Percentiles rank a stretch among this genome's conserved stretches.
These are phyloP conservation scores for Dicerorhinus sumatrensis DNA, from an alignment of 2,113 vertebrate species.

Conservation along the genomic window DNA sequence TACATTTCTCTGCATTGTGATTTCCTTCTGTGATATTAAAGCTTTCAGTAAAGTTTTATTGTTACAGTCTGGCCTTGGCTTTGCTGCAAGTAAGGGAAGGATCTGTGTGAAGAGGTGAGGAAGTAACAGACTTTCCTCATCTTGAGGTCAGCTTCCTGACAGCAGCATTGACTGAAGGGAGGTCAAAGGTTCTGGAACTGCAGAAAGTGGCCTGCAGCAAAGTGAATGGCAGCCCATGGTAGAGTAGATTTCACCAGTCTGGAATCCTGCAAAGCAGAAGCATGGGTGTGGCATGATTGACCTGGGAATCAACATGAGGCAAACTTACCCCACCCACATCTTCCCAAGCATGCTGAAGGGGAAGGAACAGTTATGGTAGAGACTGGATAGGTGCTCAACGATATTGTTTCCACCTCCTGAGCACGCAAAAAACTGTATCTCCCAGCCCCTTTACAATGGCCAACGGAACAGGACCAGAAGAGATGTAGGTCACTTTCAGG, in stretches of 20 bases:
- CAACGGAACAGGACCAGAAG: neutral
- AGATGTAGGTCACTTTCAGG: neutral
- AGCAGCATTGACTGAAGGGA: neutral
- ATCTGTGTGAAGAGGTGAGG: neutral
- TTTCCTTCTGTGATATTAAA: neutral
- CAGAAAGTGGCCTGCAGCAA: neutral
- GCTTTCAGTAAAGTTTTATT: neutral
- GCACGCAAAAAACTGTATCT: neutral
- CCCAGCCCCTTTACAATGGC: neutral
- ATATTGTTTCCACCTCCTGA: neutral
- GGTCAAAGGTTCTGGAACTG: neutral
- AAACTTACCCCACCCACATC: neutral
- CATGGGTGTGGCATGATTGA: neutral
- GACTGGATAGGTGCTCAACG: neutral
- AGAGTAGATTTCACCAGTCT: neutral
- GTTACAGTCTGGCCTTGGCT: neutral
- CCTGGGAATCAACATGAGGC: neutral
- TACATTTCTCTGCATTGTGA: neutral
- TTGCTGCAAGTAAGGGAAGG: neutral
- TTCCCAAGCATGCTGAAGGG: neutral
- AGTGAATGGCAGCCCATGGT: neutral
- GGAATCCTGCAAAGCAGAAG: neutral
- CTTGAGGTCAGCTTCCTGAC: neutral
- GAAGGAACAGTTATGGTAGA: neutral
- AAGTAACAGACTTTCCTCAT: neutral